Percentiles rank a stretch among this genome's conserved stretches.
Conservation (phyloP, 2,797 vertebrate species). For the Prionace glauca region DNA sequence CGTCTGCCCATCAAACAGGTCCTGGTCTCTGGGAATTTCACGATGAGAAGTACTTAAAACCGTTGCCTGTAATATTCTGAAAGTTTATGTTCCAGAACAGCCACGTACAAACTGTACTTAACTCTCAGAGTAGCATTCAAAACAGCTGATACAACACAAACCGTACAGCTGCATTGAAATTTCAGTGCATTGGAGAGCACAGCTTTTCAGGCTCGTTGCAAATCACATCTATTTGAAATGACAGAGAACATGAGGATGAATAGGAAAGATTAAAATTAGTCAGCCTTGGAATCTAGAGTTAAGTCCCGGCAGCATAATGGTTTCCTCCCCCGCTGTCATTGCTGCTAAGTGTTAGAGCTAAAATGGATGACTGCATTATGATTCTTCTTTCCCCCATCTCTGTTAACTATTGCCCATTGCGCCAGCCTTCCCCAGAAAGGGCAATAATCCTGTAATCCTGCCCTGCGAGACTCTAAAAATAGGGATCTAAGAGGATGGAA, state of each 20-base stretch:
- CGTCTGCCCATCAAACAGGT: background rate
- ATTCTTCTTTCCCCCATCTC: background rate
- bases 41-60: background rate
- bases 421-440: background rate
- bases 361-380: background rate
- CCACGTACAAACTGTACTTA: background rate
- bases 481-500: background rate
- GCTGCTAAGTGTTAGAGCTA: background rate
- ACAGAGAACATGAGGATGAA: background rate
- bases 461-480: background rate
- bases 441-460: background rate
- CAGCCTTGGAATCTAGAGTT: background rate
- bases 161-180: background rate
- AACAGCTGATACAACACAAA: background rate
- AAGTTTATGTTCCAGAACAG: background rate
- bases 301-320: background rate
- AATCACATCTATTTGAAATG: background rate
- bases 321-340: background rate
- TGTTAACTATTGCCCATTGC: background rate
- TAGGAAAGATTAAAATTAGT: background rate
- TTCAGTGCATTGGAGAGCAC: background rate
- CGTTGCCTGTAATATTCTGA: background rate
- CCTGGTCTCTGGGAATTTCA: background rate
- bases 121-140: background rate
- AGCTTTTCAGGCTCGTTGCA: background rate